phyloP scores from a whole-genome alignment of 2,113 vertebrate genomes.

The Xiphophorus hellerii region DNA sequence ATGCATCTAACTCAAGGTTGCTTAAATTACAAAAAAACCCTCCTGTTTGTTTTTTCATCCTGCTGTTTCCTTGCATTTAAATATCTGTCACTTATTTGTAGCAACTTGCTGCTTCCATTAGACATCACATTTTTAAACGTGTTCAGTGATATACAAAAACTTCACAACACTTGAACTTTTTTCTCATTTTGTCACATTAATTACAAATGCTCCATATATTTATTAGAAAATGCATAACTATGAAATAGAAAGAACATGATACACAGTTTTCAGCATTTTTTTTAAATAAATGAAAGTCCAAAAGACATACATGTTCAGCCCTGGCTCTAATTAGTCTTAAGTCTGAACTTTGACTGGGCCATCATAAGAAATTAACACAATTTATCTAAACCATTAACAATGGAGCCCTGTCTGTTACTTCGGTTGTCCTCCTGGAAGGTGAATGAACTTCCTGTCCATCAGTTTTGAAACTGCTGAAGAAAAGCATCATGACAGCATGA shows the following conservation, averaged over 20 bases:
- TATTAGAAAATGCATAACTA: background rate
- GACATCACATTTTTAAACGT: background rate
- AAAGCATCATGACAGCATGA: background rate
- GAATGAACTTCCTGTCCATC: background rate
- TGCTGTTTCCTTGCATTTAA: constrained; percentile 14
- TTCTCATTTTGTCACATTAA: background rate
- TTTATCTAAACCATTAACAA: background rate
- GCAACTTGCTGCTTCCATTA: background rate
- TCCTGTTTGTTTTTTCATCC: constrained; percentile 8
- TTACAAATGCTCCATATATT: background rate
- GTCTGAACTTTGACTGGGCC: background rate
- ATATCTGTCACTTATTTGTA: constrained; percentile 8
- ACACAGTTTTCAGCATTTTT: background rate
- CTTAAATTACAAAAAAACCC: constrained; percentile 11
- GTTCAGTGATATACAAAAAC: background rate
- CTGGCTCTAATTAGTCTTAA: background rate
- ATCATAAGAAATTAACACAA: background rate
- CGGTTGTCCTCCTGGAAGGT: background rate
- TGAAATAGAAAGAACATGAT: background rate
- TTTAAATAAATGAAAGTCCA: background rate
- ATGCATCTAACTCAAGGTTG: constrained; percentile 27
- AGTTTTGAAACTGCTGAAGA: no score
- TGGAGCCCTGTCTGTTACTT: background rate
- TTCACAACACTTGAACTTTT: background rate
- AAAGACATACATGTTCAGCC: background rate